These are phyloP conservation scores for Coreoperca whiteheadi DNA, from an alignment of 2,113 vertebrate genomes.

Conservation along the genomic window DNA sequence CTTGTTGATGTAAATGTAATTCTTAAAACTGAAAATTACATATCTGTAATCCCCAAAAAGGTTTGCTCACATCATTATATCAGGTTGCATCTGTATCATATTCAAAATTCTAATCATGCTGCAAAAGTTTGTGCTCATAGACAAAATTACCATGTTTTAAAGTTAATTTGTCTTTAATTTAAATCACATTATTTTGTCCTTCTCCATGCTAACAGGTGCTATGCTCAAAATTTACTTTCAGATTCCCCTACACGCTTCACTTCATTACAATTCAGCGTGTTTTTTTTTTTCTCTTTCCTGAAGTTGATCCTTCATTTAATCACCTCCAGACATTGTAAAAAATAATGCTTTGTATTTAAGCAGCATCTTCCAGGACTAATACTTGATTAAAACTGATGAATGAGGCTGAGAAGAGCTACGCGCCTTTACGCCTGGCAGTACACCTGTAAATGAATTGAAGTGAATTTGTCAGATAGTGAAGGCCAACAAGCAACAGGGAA, in stretches of 20 bases:
- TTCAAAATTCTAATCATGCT: neutral
- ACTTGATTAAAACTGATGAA: neutral
- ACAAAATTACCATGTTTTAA: neutral
- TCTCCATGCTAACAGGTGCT: neutral
- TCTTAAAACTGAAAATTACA: neutral
- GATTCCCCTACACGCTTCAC: neutral
- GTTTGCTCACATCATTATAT: neutral
- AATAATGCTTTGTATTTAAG: neutral
- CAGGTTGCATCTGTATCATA: neutral
- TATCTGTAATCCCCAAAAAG: neutral
- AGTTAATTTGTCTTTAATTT: neutral
- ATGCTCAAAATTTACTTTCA: neutral
- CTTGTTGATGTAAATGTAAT: no score
- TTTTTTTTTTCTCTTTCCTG: neutral
- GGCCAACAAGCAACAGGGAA: no score
- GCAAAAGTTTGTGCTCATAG: neutral
- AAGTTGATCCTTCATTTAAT: neutral
- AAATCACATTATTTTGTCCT: neutral
- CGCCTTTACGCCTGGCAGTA: no score
- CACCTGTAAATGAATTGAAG: neutral
- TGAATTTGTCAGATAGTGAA: no score
- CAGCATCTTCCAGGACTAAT: neutral
- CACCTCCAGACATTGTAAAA: neutral
- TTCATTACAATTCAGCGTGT: neutral
- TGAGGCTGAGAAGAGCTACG: neutral